A percentile compares a stretch with the other conserved stretches of the same genome.
Conservation (phyloP, 1,140 invertebrate genomes). For the Bombus pascuorum region DNA sequence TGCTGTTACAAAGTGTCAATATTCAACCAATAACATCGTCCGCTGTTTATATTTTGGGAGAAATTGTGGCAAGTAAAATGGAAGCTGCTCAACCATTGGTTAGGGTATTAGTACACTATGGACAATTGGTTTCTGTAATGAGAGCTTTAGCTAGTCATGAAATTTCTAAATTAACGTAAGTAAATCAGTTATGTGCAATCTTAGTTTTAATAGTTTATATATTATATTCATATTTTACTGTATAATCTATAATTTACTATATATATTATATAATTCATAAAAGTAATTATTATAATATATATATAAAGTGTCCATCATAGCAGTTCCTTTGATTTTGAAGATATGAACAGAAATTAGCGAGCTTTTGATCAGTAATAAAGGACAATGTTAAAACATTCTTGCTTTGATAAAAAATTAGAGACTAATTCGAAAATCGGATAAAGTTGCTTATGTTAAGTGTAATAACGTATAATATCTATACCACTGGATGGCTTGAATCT, state of each 20-base stretch:
- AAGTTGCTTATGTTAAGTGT: too few species aligned
- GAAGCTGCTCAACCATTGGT: slow-evolving; percentile 94
- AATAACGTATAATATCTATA: too few species aligned
- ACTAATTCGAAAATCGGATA: too few species aligned
- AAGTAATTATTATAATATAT: neutral
- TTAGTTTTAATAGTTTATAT: neutral
- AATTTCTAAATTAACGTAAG: slow-evolving; percentile 94
- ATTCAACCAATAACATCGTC: slow-evolving; percentile 92
- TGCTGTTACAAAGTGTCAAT: slow-evolving; percentile 89
- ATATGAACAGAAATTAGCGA: neutral
- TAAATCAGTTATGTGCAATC: slow-evolving; percentile 60
- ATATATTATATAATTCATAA: too few species aligned
- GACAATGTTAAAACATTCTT: neutral
- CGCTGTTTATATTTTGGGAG: slow-evolving; percentile 93
- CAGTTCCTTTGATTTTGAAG: neutral
- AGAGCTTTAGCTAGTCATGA: slow-evolving; percentile 91
- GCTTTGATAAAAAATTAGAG: too few species aligned
- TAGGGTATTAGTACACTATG: slow-evolving; percentile 91
- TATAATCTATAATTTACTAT: too few species aligned
- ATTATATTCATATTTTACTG: too few species aligned
- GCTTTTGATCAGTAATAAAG: neutral
- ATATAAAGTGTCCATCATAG: neutral
- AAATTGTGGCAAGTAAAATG: slow-evolving; percentile 92
- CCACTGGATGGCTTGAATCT: too few species aligned
- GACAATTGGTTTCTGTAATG: slow-evolving; percentile 92